Evolutionary conservation across 2,113 vertebrate species (phyloP).

Genomic region (Cettia cetti): DNA sequence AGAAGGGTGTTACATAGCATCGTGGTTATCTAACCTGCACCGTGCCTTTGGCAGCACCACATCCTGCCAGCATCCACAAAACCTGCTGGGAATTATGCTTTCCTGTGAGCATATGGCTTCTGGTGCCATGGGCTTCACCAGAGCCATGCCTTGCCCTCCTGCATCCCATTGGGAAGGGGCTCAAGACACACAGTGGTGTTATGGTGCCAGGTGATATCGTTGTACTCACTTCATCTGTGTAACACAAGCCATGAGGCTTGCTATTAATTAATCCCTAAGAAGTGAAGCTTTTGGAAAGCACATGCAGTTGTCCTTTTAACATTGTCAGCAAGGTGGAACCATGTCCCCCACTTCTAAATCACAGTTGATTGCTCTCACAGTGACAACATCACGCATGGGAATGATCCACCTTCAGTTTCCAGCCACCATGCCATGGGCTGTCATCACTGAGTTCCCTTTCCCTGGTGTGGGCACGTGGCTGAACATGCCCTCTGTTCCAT

Average conservation of each 20-base stretch:
- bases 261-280: background rate
- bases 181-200: fast-evolving
- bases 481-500: background rate
- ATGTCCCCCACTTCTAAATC: background rate
- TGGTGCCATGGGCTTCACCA: fast-evolving
- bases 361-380: background rate
- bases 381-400: background rate
- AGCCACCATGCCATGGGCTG: background rate
- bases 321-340: background rate
- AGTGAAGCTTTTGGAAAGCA: background rate
- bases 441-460: background rate
- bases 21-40: background rate
- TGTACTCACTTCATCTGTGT: background rate
- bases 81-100: background rate
- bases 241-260: background rate
- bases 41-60: fast-evolving
- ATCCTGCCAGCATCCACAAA: background rate
- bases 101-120: fast-evolving
- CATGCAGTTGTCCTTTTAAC: background rate
- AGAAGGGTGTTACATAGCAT: fast-evolving
- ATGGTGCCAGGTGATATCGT: background rate
- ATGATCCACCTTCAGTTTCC: background rate
- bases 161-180: background rate
- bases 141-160: background rate
- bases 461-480: background rate